Evolutionary conservation across 2,888 invertebrate genomes (phyloP), one percentile per base, ranked within the genome.

Genomic region (Leptopilina syphax): DNA sequence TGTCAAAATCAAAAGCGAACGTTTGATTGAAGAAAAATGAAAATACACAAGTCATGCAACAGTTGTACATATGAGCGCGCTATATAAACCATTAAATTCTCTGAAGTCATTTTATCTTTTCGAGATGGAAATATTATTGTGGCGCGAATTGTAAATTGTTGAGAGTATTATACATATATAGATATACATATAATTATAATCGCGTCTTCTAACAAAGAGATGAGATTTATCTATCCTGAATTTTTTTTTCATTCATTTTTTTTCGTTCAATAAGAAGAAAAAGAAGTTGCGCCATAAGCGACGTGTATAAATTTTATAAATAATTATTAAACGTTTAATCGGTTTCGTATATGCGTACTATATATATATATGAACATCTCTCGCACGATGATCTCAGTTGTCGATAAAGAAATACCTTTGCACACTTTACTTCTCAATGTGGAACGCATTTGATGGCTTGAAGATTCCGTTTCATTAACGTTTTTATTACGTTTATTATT

Each of bases 221-320:
- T 76, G 80, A 77, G 81, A 83, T 83, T 83, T 83, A 83, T 83
- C 80, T 78, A 79, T 80, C 77, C 68, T 66, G 60, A 47, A 57
- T 65, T 77, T 81, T 44, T 44, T 44, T 44, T 44, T 44, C 8
- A 1, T 44, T 34, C 3, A 34, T 34, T 34, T 34, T 34, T 44
- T 8, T 80, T 79, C 18, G 76, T 83, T 79, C 76, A 70, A 47
- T 80, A 76, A 81, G 77, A 80, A 77, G 77, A 70, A 47, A 79
- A 76, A 81, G 77, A 80, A 77, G 63, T 80, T 81, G 82, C 63
- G 81, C 70, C 47, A 65, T 34, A 24, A 54, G 63, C 57, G 77
- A 79, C 76, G 80, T 50, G 10, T 66, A 67, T 68, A 65, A 57
- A 63, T 57, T 63, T 81, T 54, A 79, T 79, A 81, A 83, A 83